Conservation (phyloP, 2,113 vertebrate genomes). For the Pithys albifrons region DNA sequence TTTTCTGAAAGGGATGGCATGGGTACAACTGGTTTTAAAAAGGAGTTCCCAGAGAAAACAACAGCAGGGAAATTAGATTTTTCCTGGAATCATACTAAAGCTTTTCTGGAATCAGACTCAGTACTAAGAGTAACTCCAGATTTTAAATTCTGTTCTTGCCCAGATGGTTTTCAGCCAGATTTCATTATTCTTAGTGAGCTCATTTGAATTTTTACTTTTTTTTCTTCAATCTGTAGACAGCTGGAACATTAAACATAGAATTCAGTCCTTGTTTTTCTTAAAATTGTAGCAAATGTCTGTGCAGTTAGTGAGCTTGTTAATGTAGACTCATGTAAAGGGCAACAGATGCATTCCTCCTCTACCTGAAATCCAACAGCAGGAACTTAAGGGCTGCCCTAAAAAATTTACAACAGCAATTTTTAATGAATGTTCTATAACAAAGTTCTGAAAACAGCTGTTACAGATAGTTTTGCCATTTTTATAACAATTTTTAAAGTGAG, state of each 20-base stretch:
- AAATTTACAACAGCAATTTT: not conserved
- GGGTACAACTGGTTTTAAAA: constrained; percentile 4
- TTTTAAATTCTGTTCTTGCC: constrained; percentile 38
- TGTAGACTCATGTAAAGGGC: not conserved
- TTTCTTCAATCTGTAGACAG: constrained; percentile 34
- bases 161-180: constrained; percentile 50
- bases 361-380: not conserved
- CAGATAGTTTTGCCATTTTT: not conserved
- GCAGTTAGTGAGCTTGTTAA: not conserved
- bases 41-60: constrained; percentile 35
- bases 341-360: not conserved
- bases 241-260: constrained; percentile 36
- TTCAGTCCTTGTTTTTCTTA: constrained; percentile 45
- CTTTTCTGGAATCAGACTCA: constrained; percentile 51
- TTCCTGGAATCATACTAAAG: constrained; percentile 40
- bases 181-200: constrained; percentile 63
- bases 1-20: constrained; percentile 30
- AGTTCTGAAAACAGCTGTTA: not conserved
- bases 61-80: constrained; percentile 27
- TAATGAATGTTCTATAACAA: not conserved
- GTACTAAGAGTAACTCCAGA: constrained; percentile 53
- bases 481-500: not conserved
- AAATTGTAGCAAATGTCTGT: constrained; percentile 2
- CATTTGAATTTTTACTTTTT: constrained; percentile 61
- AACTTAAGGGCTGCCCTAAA: not conserved